Evolutionary conservation across 2,888 invertebrate species (phyloP).

Genomic region (Hirtodrosophila cameraria): DNA sequence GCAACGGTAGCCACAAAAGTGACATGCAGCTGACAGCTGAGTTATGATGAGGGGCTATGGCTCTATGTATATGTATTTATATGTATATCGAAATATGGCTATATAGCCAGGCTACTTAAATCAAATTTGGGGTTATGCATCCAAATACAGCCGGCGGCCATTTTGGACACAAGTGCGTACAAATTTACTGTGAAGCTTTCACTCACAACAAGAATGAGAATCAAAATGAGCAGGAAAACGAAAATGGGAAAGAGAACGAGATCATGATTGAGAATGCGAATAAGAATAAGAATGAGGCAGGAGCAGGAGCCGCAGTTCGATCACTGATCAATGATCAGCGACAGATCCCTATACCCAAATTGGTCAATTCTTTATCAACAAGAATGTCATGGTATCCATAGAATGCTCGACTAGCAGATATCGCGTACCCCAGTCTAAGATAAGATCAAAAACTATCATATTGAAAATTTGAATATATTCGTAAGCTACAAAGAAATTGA

Average conservation of each 20-base stretch:
- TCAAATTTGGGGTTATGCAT: conserved; percentile 53
- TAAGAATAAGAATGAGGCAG: conserved; percentile 4
- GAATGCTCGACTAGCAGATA: too few relatives aligned
- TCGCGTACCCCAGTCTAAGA: too few relatives aligned
- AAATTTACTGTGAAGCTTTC: conserved; percentile 76
- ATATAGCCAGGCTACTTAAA: conserved; percentile 56
- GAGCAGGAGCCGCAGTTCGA: conserved; percentile 10
- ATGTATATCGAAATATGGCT: too few relatives aligned
- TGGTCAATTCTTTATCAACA: conserved; percentile 40
- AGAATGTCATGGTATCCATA: background rate
- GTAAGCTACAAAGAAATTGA: too few relatives aligned
- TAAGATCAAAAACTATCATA: too few relatives aligned
- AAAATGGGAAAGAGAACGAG: conserved; percentile 9
- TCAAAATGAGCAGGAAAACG: background rate
- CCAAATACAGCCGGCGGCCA: conserved; percentile 62
- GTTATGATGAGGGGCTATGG: conserved; percentile 64
- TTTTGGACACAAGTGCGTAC: conserved; percentile 65
- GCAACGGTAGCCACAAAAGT: conserved; percentile 81
- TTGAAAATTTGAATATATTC: too few relatives aligned
- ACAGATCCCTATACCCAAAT: conserved; percentile 6
- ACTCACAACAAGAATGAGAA: conserved; percentile 30
- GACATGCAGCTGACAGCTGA: conserved; percentile 81
- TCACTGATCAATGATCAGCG: conserved; percentile 33
- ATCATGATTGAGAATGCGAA: conserved; percentile 25
- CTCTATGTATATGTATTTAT: too few relatives aligned